Evolutionary conservation across 2,797 vertebrate species (phyloP).

Genomic region (Hypotaenidia okinawae): DNA sequence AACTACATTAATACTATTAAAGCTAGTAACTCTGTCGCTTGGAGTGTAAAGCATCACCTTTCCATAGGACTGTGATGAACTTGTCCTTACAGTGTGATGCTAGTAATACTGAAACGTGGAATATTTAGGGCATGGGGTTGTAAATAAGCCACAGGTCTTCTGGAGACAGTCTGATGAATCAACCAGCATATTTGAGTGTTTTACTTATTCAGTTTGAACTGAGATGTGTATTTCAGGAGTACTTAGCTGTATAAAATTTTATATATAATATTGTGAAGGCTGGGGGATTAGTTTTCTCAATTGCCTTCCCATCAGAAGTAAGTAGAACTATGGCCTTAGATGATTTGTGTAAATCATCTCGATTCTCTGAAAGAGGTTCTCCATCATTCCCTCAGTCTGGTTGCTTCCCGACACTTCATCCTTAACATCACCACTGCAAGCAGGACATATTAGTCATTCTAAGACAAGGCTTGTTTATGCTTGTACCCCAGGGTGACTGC

Average conservation of each 20-base stretch:
- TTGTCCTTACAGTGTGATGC: neutral
- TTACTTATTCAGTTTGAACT: slow-evolving; percentile 61
- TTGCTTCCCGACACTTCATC: neutral
- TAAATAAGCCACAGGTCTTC: slow-evolving; percentile 52
- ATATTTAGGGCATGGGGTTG: slow-evolving; percentile 47
- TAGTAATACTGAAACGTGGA: neutral
- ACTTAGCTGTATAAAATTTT: slow-evolving; percentile 11
- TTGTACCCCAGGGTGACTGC: neutral
- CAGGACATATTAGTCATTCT: slow-evolving; percentile 10
- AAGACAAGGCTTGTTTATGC: slow-evolving; percentile 42
- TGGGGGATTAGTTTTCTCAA: slow-evolving; percentile 1
- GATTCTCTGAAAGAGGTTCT: neutral
- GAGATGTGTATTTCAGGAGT: slow-evolving; percentile 53
- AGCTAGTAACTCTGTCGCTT: slow-evolving; percentile 19
- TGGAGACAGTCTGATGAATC: slow-evolving; percentile 54
- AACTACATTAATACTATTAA: neutral
- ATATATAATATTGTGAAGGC: neutral
- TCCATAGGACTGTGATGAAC: neutral
- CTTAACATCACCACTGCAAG: neutral
- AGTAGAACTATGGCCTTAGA: neutral
- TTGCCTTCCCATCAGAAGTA: neutral
- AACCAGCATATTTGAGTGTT: slow-evolving; percentile 22
- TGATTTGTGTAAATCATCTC: neutral
- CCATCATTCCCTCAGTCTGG: neutral
- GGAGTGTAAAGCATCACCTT: neutral